Evolutionary conservation across 2,113 vertebrate genomes (phyloP).

Genomic region (Prunella himalayana): DNA sequence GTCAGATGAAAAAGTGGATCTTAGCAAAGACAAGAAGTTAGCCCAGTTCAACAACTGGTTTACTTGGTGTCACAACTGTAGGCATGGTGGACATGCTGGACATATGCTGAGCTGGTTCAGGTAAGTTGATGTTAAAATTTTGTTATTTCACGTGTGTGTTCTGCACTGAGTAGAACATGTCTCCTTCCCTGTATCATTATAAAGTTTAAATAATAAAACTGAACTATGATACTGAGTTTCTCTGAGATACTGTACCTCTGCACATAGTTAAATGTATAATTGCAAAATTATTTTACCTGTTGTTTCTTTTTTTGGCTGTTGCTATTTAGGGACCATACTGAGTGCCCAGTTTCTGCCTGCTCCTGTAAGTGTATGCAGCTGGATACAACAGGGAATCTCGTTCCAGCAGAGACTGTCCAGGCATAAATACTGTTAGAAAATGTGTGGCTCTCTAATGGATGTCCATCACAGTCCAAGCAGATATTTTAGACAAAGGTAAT

Average conservation of each 20-base stretch:
- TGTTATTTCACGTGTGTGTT: background rate
- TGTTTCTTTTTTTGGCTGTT: background rate
- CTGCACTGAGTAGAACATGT: background rate
- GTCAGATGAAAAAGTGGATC: constrained; percentile 92
- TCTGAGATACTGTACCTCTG: background rate
- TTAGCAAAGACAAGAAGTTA: constrained; percentile 96
- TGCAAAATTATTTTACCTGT: background rate
- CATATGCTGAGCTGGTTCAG: constrained; percentile 99
- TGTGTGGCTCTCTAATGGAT: background rate
- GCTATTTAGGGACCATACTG: constrained; percentile 87
- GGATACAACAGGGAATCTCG: constrained; percentile 95
- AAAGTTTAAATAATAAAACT: background rate
- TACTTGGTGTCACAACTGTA: constrained; percentile 99
- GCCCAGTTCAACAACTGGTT: constrained; percentile 99
- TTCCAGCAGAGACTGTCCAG: constrained; percentile 90
- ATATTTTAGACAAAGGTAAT: constrained; percentile 51
- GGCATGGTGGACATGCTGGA: constrained; percentile 94
- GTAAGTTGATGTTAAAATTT: constrained; percentile 63
- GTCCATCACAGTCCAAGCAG: constrained; percentile 19
- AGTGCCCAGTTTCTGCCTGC: constrained; percentile 95
- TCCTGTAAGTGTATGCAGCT: constrained; percentile 98
- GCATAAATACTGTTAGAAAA: constrained; percentile 50
- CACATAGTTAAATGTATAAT: background rate
- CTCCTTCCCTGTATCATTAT: background rate
- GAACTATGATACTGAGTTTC: background rate